Base-by-base conservation (phyloP, 2,888 invertebrate species). In the Empis livida region DNA sequence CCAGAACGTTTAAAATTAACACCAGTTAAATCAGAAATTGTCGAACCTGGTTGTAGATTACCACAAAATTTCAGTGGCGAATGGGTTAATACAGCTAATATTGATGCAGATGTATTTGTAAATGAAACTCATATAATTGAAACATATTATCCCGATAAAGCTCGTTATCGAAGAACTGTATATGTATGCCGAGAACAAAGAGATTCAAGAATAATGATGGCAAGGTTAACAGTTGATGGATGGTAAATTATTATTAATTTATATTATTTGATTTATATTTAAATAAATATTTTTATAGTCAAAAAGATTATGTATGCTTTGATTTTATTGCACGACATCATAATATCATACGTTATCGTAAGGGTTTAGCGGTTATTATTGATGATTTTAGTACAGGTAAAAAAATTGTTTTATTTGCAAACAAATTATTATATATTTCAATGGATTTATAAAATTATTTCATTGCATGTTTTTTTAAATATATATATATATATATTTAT, bases 71-170 rank as follows among this genome's bases (percentile, higher is more conserved):
- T 93, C 68, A 80, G 85, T 0, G 95, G 97, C 0, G 80, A 87
- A 17, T 97, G 96, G 96, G 90, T 95, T 45, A 96, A 96, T 61
- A 95, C 96, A 0, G 95, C 95, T 1, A 95, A 96, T 63, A 88
- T 93, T 54, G 94, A 95, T 66, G 95, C 95, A 1, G 91, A 94
- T 67, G 84, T 94, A 1, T 77, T 80, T 42, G 92, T 97, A 38
- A 96, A 96, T 62, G 89, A 92, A 61, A 97, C 96, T 0, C 96
- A 96, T 62, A 93, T 97, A 35, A 88, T 93, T 57, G 95, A 95
- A 71, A 92, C 89, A 0, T 93, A 89, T 71, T 89, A 89, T 68
- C 94, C 95, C 0, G 95, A 96, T 67, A 88, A 87, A 60, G 87
- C 88, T 0, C 77, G 92, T 58, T 91, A 80, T 65, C 78, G 91